Evolutionary conservation across 1,140 invertebrate genomes (phyloP), one percentile per base, ranked within the genome.

Genomic region (Meloidogyne floridensis): DNA sequence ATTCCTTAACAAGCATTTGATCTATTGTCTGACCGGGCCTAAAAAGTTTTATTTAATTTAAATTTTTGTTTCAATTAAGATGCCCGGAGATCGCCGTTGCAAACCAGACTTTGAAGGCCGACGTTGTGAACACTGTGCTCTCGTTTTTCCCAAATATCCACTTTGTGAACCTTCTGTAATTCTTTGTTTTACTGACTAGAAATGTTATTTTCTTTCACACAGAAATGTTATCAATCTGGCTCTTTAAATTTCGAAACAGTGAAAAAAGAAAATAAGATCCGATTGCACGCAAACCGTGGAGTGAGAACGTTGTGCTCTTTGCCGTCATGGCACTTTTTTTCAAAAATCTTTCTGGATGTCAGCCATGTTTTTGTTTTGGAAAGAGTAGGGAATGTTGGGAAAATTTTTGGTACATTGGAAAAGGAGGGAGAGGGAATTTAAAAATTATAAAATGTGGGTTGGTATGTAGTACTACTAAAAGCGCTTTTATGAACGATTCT

Each of bases 321-420:
- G 97, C 90, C 94, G 94, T 78, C 86, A 92, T 0, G 96, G 96
- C 1, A 94, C 93, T 90, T 98, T 94, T 90, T 94, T n/a, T n/a
- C n/a, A n/a, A 93, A 0, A 94, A 97, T 90, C 91, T 93, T 0
- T 92, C 94, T n/a, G 97, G 97, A 3, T 99, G 97, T 89, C 91
- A 93, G 0, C 90, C 93, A 9, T 98, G 97, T 91, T 97, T 94
- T 91, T 99, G 97, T 91, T 98, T 96, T 42, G 95, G 95, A 51
- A 92, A 95, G 5, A 94, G 93, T 2, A 91, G 92, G 32, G 90
- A 92, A 20, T 98, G 97, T 87, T 90, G 92, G 77, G 92, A 93
- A 69, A 86, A 87, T 71, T 91, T 91, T 82, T 91, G 94, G 70
- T 91, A 91, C 81, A 91, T 93, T 13, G 90, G 91, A 85, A 91